Evolutionary conservation across 2,113 vertebrate genomes (phyloP).

Genomic region (Brienomyrus brachyistius): DNA sequence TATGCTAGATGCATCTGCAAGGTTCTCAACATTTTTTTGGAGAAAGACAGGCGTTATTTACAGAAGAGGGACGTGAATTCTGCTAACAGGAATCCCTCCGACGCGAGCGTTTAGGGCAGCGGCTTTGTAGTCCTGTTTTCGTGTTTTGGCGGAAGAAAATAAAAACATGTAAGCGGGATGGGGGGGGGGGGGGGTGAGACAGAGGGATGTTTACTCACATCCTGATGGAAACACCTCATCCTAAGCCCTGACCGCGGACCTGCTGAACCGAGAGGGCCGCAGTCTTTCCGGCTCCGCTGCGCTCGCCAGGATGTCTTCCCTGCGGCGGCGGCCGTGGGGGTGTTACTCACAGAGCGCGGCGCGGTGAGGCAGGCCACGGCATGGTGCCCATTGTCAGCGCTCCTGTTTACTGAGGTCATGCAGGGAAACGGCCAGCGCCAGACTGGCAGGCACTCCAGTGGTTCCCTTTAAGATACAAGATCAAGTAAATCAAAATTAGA

Average conservation of each 20-base stretch:
- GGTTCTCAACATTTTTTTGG: constrained; percentile 12
- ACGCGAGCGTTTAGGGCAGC: background rate
- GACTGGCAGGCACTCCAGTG: constrained; percentile 68
- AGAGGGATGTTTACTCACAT: constrained; percentile 21
- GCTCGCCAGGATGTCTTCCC: constrained; percentile 62
- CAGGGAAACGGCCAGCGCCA: constrained; percentile 56
- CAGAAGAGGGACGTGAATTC: background rate
- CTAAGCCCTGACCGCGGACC: constrained; percentile 52
- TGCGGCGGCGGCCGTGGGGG: constrained; percentile 42
- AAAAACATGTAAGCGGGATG: background rate
- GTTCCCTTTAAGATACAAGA: constrained; percentile 69
- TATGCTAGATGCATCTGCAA: constrained; percentile 28
- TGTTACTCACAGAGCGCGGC: constrained; percentile 44
- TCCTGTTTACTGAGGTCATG: constrained; percentile 58
- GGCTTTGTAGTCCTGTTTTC: constrained; percentile 9
- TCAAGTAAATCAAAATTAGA: constrained; percentile 67
- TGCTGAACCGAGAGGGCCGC: constrained; percentile 46
- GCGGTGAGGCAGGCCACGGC: constrained; percentile 28
- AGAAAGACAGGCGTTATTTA: constrained; percentile 23
- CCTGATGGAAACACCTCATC: constrained; percentile 29
- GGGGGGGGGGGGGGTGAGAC: background rate
- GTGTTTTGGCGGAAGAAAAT: constrained; percentile 14
- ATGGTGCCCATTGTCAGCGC: constrained; percentile 61
- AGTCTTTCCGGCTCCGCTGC: constrained; percentile 42
- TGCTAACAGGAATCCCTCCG: background rate